phyloP scores from a whole-genome alignment of 1,140 invertebrate species.

The Listronotus bonariensis region DNA sequence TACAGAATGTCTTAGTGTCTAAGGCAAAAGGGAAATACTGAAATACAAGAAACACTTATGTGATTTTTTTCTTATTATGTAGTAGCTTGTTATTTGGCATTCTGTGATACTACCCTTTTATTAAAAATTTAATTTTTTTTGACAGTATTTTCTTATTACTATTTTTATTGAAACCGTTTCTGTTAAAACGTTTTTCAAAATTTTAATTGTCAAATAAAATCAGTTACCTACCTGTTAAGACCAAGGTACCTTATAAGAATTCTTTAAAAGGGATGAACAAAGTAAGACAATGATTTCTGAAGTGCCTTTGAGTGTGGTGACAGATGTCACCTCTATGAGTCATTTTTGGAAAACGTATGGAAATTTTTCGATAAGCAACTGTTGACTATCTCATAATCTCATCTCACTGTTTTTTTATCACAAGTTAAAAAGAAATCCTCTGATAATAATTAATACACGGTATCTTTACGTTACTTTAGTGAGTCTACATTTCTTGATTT shows the following conservation, averaged over 20 bases:
- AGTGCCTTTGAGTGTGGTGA: conserved; percentile 39
- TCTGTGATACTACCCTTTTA: conserved; percentile 42
- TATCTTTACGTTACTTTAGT: too few species aligned
- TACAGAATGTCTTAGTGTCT: conserved; percentile 21
- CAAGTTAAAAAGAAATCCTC: too few species aligned
- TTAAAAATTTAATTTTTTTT: conserved; percentile 17
- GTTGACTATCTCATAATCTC: too few species aligned
- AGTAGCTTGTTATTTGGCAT: conserved; percentile 36
- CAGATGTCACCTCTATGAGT: neutral
- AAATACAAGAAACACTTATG: conserved; percentile 9
- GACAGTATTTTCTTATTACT: conserved; percentile 31
- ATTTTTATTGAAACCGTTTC: conserved; percentile 4
- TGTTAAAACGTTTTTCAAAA: neutral
- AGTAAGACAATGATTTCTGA: conserved; percentile 40
- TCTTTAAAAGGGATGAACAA: conserved; percentile 16
- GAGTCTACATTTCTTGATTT: too few species aligned
- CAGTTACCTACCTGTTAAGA: conserved; percentile 4
- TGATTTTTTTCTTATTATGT: conserved; percentile 25
- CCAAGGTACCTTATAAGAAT: conserved; percentile 19
- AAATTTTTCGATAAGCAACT: too few species aligned
- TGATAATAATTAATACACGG: too few species aligned
- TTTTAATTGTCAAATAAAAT: neutral
- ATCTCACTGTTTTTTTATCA: too few species aligned
- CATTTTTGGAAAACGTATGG: neutral
- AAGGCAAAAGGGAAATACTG: conserved; percentile 12